These are phyloP conservation scores for Daphoenositta chrysoptera DNA, from an alignment of 2,113 vertebrate genomes.

Conservation along the genomic window DNA sequence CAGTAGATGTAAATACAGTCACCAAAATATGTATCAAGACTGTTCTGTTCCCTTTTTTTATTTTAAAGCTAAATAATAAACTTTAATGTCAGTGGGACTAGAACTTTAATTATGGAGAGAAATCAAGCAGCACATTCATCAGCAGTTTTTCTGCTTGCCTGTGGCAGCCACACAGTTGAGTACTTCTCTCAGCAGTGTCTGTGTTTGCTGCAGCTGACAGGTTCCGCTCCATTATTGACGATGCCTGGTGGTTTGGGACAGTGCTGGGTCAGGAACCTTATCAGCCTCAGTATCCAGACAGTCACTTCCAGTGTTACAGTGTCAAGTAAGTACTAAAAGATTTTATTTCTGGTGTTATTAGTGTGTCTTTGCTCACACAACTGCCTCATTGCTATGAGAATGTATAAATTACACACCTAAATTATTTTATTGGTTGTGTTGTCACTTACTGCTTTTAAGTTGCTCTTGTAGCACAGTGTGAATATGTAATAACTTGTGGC, in stretches of 20 bases:
- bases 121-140: neutral
- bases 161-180: neutral
- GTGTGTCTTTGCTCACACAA: neutral
- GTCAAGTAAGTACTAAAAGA: slow-evolving; percentile 83
- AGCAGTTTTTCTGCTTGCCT: neutral
- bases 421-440: neutral
- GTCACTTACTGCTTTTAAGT: neutral
- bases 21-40: neutral
- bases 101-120: neutral
- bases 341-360: neutral
- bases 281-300: slow-evolving; percentile 91
- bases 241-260: slow-evolving; percentile 99
- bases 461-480: neutral
- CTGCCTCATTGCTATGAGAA: neutral
- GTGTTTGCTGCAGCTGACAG: slow-evolving; percentile 79
- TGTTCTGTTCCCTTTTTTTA: neutral
- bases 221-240: slow-evolving; percentile 96
- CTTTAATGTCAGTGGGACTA: fast-evolving
- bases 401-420: neutral
- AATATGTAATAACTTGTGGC: neutral
- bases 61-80: neutral
- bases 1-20: neutral
- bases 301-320: slow-evolving; percentile 95
- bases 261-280: slow-evolving; percentile 92
- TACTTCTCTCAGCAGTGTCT: neutral